These are phyloP conservation scores for Sceloporus undulatus DNA, from an alignment of 2,113 vertebrate genomes.

Conservation along the genomic window DNA sequence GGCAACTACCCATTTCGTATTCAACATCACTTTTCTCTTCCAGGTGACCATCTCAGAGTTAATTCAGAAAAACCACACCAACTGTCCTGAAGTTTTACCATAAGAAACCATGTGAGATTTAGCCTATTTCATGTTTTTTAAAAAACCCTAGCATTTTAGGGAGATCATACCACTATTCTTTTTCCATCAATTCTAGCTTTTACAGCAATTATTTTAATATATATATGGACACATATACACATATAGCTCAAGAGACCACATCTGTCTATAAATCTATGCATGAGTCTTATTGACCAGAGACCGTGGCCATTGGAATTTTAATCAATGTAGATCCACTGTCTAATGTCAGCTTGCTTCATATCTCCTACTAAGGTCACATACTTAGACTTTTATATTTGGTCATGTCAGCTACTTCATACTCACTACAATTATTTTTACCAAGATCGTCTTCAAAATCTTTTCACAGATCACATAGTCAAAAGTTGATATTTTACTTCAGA, in stretches of 20 bases:
- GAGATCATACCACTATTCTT: too few species aligned
- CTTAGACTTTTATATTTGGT: not conserved
- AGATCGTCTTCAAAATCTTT: not conserved
- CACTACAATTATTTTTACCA: not conserved
- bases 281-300: not conserved
- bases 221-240: not conserved
- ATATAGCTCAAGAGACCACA: not conserved
- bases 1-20: not conserved
- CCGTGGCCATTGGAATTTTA: not conserved
- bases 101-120: not conserved
- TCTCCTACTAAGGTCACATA: not conserved
- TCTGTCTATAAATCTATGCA: not conserved
- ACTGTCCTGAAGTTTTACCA: not conserved
- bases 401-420: not conserved
- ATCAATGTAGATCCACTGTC: not conserved
- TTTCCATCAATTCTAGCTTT: not conserved
- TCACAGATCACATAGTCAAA: not conserved
- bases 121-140: not conserved
- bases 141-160: not conserved
- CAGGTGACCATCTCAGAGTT: not conserved
- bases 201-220: not conserved
- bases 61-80: not conserved
- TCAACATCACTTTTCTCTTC: not conserved
- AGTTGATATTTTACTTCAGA: not conserved
- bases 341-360: not conserved